Evolutionary conservation across 2,113 vertebrate species (phyloP), one percentile per base, ranked within the genome.

Genomic region (Pseudopodoces humilis): DNA sequence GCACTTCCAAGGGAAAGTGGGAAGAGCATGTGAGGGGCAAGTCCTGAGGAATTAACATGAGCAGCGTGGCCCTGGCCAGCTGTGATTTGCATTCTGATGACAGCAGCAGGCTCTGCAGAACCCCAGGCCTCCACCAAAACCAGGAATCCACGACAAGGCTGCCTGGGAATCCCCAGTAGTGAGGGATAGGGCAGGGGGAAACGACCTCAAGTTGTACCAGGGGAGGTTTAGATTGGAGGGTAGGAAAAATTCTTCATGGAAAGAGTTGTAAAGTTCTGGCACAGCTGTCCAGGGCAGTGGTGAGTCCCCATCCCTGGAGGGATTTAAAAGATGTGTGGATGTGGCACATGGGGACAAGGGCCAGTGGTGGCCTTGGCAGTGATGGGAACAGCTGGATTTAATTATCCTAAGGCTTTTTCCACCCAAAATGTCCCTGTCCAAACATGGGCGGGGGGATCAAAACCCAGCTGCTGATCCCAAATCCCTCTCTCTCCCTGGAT

Each of bases 141-240:
- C 37, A 28, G 24, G 24, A 75, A 74, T 62, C 24, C 24, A 30
- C 0, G 0, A 6, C 15, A 3, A 41, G 39, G 20, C n/a, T 59
- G 41, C 22, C 8, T 0, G 1, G 49, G 31, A 13, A 5, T 22
- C 24, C n/a, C 50, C 7, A 4, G n/a, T 1, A 20, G 25, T 3
- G 10, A 75, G 69, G 24, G 33, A 20, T 13, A 7, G 35, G 33
- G 33, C 37, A 24, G 44, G 13, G 33, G n/a, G 14, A 47, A 68
- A 49, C 0, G 0, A 9, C 55, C 63, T 35, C 55, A 15, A 5
- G 30, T 9, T 35, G 30, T 35, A 25, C 21, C 41, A 31, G 55
- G 17, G 25, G 25, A 43, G 22, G 25, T 62, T 69, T 13, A 16
- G 28, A 11, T 13, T 33, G 30, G 25, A 56, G 65, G 21, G 7